phyloP scores from a whole-genome alignment of 1,140 invertebrate species.

The roundworm (Caenorhabditis elegans) region DNA sequence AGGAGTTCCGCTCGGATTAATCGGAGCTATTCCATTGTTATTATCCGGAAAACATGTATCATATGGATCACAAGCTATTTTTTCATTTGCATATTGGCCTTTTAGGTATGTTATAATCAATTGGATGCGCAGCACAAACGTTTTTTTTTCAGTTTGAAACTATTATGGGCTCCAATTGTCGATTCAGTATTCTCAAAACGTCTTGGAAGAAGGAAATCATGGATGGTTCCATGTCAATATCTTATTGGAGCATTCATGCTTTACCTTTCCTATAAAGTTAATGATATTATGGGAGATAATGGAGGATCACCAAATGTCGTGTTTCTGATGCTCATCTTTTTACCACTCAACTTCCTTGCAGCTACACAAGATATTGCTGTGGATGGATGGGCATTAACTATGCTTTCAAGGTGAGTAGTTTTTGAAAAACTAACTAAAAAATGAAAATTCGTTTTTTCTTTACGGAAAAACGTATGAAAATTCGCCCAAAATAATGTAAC shows the following conservation, averaged over 20 bases:
- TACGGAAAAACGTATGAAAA: too few species aligned
- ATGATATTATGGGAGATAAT: conserved; percentile 75
- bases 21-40: conserved; percentile 89
- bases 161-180: conserved; percentile 96
- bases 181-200: conserved; percentile 81
- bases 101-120: conserved; percentile 73
- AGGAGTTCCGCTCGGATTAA: conserved; percentile 91
- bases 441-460: too few species aligned
- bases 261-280: conserved; percentile 76
- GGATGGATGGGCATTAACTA: conserved; percentile 98
- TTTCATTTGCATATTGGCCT: conserved; percentile 96
- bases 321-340: conserved; percentile 82
- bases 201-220: conserved; percentile 91
- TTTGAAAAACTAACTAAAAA: not conserved
- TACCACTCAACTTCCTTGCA: conserved; percentile 88
- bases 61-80: conserved; percentile 92
- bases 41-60: conserved; percentile 85
- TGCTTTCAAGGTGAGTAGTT: conserved; percentile 79
- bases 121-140: not conserved
- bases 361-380: conserved; percentile 99
- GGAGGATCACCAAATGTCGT: conserved; percentile 75
- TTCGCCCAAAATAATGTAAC: too few species aligned
- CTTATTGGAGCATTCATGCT: conserved; percentile 78
- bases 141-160: conserved; percentile 74
- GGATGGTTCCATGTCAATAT: conserved; percentile 89